phyloP scores from a whole-genome alignment of 1,140 invertebrate species.

The Drosophila auraria region DNA sequence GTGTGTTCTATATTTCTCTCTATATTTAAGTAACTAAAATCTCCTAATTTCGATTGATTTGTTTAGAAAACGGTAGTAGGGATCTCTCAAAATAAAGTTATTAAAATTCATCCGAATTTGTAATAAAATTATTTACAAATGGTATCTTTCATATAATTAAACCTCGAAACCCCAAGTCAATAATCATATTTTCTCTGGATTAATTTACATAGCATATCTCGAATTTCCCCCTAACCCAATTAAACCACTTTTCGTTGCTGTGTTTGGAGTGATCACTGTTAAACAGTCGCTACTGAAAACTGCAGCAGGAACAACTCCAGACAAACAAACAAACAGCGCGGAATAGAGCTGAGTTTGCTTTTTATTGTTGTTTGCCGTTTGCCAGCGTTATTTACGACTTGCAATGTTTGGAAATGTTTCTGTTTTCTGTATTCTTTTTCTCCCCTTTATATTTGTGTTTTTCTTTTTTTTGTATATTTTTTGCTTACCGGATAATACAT shows the following conservation, averaged over 20 bases:
- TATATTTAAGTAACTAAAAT: no score
- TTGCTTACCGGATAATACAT: conserved; percentile 95
- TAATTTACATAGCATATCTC: background rate
- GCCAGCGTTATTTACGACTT: conserved; percentile 27
- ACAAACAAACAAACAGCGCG: conserved; percentile 53
- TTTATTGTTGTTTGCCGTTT: conserved; percentile 37
- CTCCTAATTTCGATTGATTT: no score
- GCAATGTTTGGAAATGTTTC: conserved; percentile 36
- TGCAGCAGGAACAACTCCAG: conserved; percentile 35
- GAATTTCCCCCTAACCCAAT: background rate
- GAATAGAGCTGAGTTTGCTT: conserved; percentile 36
- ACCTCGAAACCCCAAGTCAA: background rate
- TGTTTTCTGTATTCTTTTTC: conserved; percentile 1
- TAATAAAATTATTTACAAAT: background rate
- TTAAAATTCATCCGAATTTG: background rate
- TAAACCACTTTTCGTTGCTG: background rate
- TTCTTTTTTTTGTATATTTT: conserved; percentile 8
- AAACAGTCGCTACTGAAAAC: background rate
- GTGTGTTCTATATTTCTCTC: no score
- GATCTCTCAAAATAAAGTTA: no score
- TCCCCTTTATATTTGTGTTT: conserved; percentile 8
- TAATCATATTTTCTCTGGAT: background rate
- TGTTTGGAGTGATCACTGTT: conserved; percentile 2
- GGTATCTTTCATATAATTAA: background rate
- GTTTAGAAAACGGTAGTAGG: no score